Conservation (phyloP, 2,113 vertebrate species). For the Eptesicus fuscus region DNA sequence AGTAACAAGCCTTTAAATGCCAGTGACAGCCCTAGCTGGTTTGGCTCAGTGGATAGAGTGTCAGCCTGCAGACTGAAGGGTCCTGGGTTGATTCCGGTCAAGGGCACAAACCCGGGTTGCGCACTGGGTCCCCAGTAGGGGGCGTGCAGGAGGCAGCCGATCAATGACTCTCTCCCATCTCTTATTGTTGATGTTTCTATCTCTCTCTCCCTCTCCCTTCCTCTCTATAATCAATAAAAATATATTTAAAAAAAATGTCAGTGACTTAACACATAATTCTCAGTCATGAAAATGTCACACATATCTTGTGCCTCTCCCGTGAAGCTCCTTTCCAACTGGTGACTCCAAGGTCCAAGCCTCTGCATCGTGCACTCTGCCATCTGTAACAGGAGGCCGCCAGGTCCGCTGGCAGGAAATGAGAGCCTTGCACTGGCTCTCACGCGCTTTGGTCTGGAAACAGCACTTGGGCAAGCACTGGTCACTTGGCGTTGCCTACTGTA, state of each 20-base stretch:
- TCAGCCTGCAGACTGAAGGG: too few relatives aligned
- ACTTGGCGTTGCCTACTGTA: background rate
- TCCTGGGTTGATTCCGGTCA: too few relatives aligned
- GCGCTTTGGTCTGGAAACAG: background rate
- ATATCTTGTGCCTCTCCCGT: background rate
- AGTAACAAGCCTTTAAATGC: background rate
- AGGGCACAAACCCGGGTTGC: too few relatives aligned
- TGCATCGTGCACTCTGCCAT: background rate
- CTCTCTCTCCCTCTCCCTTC: too few relatives aligned
- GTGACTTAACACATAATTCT: background rate
- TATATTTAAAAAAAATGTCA: background rate
- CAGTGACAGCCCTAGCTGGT: too few relatives aligned
- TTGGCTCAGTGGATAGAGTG: too few relatives aligned
- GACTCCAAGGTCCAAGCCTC: background rate
- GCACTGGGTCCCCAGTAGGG: too few relatives aligned
- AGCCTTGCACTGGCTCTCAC: background rate
- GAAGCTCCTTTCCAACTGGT: background rate
- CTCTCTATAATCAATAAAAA: too few relatives aligned
- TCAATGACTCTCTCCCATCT: too few relatives aligned
- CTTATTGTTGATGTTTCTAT: too few relatives aligned
- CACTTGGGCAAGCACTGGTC: background rate
- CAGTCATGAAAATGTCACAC: background rate
- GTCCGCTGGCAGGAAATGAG: background rate
- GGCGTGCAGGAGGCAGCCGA: too few relatives aligned
- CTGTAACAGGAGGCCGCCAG: background rate